phyloP scores from a whole-genome alignment of 2,113 vertebrate species.

The Tichodroma muraria region DNA sequence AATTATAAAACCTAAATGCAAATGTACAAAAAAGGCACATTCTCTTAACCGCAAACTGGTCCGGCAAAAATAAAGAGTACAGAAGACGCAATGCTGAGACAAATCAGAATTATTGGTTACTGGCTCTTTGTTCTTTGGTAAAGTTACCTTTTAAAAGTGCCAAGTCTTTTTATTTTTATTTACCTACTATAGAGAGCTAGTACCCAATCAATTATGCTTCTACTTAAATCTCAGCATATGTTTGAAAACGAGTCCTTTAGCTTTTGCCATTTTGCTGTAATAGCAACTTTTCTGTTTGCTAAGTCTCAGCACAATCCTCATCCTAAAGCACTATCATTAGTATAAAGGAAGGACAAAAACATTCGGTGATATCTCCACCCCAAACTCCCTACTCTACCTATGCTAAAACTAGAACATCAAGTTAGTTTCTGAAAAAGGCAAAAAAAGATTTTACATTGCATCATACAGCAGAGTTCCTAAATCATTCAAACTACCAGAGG shows the following conservation, averaged over 20 bases:
- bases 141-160: slow-evolving; percentile 94
- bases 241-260: slow-evolving; percentile 76
- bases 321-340: slow-evolving; percentile 82
- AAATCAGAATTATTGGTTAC: slow-evolving; percentile 82
- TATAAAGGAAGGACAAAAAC: slow-evolving; percentile 81
- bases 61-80: slow-evolving; percentile 85
- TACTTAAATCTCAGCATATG: slow-evolving; percentile 73
- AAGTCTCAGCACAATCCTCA: slow-evolving; percentile 80
- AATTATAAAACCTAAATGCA: slow-evolving; percentile 87
- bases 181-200: slow-evolving; percentile 83
- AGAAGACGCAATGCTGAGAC: slow-evolving; percentile 81
- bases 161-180: slow-evolving; percentile 83
- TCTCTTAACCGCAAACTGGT: slow-evolving; percentile 89
- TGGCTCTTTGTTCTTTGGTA: slow-evolving; percentile 94
- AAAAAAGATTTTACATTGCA: slow-evolving; percentile 85
- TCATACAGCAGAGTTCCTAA: slow-evolving; percentile 86
- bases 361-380: slow-evolving; percentile 76
- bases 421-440: slow-evolving; percentile 81
- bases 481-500: slow-evolving; percentile 86
- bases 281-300: slow-evolving; percentile 77
- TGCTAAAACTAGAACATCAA: slow-evolving; percentile 83
- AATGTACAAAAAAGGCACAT: slow-evolving; percentile 98
- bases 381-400: slow-evolving; percentile 70
- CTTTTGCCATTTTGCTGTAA: slow-evolving; percentile 76
- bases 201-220: slow-evolving; percentile 77